Base-by-base conservation (phyloP, 2,888 invertebrate genomes). In the Lasius platythorax region DNA sequence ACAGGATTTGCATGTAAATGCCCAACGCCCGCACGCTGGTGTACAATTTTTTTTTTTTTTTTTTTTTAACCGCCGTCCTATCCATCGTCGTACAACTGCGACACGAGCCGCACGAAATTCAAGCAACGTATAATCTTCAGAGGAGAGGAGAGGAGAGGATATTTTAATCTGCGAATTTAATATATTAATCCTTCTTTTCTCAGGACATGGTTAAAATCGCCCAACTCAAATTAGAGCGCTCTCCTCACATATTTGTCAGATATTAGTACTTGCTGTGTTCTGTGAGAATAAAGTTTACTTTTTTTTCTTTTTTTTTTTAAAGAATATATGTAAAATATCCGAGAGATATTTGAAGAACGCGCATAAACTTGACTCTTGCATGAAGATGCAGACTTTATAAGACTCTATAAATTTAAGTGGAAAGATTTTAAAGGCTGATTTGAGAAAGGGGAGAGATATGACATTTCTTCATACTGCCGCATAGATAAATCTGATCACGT, bases 1-100 rank as follows among this genome's bases (percentile, higher is more conserved):
- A 72, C 73, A 37, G 37, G 37, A 81, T 72, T 79, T 79, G 79
- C 79, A 72, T 81, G 61, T 37, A 81, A 81, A 61, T 81, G 50
- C 46, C 12, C 43, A 23, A 23, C 58, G 40, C 28, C 40, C 33
- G 33, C 43, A 30, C 15, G 58, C 15, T 33, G 46, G 61, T 61
- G 18, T 18, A 61, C 46, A 43, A 28, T 50, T 50, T 50, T 43
- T 43, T 37, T 40, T 37, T 37, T 37, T 37, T 37, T 8, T 56
- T 73, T 53, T 53, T 66, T 58, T 33, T 46, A 61, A 46, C 70
- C 78, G 12, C 23, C 58, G 30, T 33, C 37, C 53, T n/a, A 18
- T 56, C 28, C 46, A 8, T 4, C 46, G 33, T 46, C n/a, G n/a
- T 46, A 46, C 58, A 8, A 72, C 53, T 61, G 61, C 72, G 72